Conservation (phyloP, 2,113 vertebrate genomes). For the Notarius lentiginosus region DNA sequence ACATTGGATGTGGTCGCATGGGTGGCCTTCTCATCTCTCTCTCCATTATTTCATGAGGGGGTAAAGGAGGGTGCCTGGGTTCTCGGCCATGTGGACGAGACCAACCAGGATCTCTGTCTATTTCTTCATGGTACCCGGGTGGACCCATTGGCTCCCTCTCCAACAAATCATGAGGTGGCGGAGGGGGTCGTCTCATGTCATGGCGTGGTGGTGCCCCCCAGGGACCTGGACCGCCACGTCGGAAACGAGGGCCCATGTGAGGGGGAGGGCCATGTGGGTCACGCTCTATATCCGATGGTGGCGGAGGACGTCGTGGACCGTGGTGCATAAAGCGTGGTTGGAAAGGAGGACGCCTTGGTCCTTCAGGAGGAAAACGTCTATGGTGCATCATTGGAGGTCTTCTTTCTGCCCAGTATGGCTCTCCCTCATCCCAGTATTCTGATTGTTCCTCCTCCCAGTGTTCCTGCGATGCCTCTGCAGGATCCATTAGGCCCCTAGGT, state of each 20-base stretch:
- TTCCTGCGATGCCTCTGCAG: conserved; percentile 73
- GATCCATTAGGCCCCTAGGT: conserved; percentile 68
- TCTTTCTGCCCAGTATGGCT: conserved; percentile 80
- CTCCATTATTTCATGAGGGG: conserved; percentile 67
- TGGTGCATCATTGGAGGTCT: conserved; percentile 73
- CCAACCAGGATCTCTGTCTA: conserved; percentile 52
- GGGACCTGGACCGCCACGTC: conserved; percentile 70
- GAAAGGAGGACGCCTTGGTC: conserved; percentile 73
- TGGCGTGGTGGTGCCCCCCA: conserved; percentile 71
- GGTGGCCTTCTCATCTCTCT: conserved; percentile 51
- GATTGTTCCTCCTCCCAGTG: conserved; percentile 82
- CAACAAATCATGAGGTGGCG: conserved; percentile 69
- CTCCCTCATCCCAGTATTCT: conserved; percentile 80
- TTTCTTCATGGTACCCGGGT: conserved; percentile 69
- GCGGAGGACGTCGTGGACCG: conserved; percentile 65
- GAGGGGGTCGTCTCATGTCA: conserved; percentile 69
- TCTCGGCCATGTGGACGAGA: conserved; percentile 42
- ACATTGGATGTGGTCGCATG: conserved; percentile 31
- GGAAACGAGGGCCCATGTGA: conserved; percentile 70
- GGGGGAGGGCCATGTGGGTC: conserved; percentile 55
- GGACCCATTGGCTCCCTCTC: conserved; percentile 50
- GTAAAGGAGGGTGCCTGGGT: conserved; percentile 62
- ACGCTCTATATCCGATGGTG: conserved; percentile 62
- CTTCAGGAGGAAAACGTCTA: conserved; percentile 69
- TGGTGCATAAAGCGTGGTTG: conserved; percentile 74